Evolutionary conservation across 1,140 invertebrate genomes (phyloP), one percentile per base, ranked within the genome.

Genomic region (Drosophila nigrodunni): DNA sequence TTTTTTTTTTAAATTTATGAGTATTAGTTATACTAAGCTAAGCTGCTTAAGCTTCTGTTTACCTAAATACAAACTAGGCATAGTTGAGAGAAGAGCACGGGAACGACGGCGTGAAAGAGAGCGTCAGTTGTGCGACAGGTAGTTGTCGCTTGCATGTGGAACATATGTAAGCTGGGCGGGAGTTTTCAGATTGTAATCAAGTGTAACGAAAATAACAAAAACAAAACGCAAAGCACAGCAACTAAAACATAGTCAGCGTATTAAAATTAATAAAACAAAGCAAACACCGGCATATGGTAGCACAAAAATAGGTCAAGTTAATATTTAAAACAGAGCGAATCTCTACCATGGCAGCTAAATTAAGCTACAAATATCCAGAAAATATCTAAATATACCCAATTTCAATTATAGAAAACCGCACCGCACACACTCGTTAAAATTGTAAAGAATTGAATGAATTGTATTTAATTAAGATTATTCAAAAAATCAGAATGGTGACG

Each of bases 161-260:
- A 60, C 37, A 47, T 54, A 57, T 73, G 71, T 46, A 44, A 59
- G 59, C 58, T 74, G 52, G 71, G 72, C 46, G 75, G 75, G 71
- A 74, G 75, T 59, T 66, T 67, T 68, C 34, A 41, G 34, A 44
- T 47, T 59, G 44, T 54, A 77, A 83, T 74, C 73, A 73, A 68
- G 74, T 74, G 69, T 41, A 77, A 77, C 77, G 52, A 50, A 73
- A 34, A 52, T 41, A 25, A 67, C 37, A 37, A 18, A 34, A 10
- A 34, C 30, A 52, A 35, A 57, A 34, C 11, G 34, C 49, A 34
- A 34, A 46, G 30, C 49, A 21, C 15, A 61, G 25, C 39, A 35
- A 34, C 44, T 41, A 58, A 34, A 30, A 30, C 5, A 30, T 30
- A 30, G 25, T 4, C 35, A 25, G 10, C 35, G 8, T 18, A 8